Conservation (phyloP, 2,888 invertebrate genomes). For the Chrysolina americana region DNA sequence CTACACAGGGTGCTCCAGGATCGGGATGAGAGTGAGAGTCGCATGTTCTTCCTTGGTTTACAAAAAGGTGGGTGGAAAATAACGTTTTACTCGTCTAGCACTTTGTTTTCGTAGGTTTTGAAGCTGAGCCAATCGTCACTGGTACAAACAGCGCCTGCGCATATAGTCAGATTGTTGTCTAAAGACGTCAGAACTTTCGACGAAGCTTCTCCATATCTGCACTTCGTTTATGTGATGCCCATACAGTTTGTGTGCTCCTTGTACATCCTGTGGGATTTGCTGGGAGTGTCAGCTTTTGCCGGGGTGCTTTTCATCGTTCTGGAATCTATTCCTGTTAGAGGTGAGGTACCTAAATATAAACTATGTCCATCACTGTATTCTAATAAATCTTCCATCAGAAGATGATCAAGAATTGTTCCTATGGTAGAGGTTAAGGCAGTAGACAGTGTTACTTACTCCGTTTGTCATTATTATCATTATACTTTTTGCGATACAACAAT, state of each 20-base stretch:
- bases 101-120: constrained; percentile 70
- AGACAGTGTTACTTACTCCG: no score
- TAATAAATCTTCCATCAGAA: no score
- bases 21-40: constrained; percentile 84
- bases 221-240: constrained; percentile 87
- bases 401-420: no score
- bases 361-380: no score
- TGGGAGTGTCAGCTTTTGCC: constrained; percentile 73
- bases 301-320: constrained; percentile 75
- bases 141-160: constrained; percentile 85
- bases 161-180: constrained; percentile 86
- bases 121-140: constrained; percentile 79
- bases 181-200: constrained; percentile 90
- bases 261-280: constrained; percentile 73
- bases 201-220: constrained; percentile 78
- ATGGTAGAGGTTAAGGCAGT: no score
- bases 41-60: constrained; percentile 86
- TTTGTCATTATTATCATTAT: neutral
- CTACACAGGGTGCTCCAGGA: constrained; percentile 72
- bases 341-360: constrained; percentile 55
- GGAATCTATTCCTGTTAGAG: constrained; percentile 72
- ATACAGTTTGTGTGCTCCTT: constrained; percentile 78
- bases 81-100: neutral
- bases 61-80: constrained; percentile 77
- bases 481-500: neutral